phyloP scores from a whole-genome alignment of 2,797 vertebrate genomes.

The Xenopus petersii region DNA sequence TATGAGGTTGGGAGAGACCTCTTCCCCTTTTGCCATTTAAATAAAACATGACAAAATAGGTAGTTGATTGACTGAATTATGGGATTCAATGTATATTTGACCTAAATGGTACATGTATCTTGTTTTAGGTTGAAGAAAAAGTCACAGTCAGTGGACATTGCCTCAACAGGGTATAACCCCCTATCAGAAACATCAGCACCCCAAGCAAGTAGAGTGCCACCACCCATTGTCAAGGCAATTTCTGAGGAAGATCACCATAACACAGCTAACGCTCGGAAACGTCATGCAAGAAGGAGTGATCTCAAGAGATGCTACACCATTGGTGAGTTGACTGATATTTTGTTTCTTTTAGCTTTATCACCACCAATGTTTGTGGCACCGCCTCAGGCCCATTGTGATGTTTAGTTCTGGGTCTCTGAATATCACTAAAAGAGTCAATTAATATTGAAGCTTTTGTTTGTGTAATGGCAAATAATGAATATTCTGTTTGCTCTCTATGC shows the following conservation, averaged over 20 bases:
- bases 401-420: no score
- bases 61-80: no score
- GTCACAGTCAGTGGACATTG: conserved; percentile 94
- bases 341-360: no score
- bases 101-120: conserved; percentile 12
- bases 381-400: no score
- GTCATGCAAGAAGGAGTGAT: conserved; percentile 78
- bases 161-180: conserved; percentile 79
- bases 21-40: no score
- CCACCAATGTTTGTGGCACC: no score
- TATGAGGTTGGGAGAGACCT: no score
- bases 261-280: conserved; percentile 77
- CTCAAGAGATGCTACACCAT: conserved; percentile 94
- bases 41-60: no score
- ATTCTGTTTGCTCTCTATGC: no score
- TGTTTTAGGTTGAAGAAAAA: conserved; percentile 90
- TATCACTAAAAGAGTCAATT: no score
- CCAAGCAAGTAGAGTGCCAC: conserved; percentile 70
- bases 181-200: conserved; percentile 70
- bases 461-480: no score
- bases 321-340: conserved; percentile 68
- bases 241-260: conserved; percentile 87
- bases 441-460: no score
- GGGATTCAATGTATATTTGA: not conserved
- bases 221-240: conserved; percentile 72